Evolutionary conservation across 2,888 invertebrate species (phyloP).

Genomic region (Incurvaria masculella): DNA sequence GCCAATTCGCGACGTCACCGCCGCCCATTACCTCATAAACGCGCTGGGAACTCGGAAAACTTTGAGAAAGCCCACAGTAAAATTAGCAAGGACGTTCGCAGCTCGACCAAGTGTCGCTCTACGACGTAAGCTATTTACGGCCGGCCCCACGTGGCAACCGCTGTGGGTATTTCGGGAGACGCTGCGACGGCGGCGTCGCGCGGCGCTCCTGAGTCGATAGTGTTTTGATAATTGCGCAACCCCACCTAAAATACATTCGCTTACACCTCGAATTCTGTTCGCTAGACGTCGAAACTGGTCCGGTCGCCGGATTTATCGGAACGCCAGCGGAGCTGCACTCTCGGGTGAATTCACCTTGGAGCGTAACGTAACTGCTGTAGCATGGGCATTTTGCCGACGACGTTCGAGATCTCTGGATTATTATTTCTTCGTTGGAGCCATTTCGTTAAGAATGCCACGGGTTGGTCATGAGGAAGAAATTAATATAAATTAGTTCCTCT

Average conservation of each 20-base stretch:
- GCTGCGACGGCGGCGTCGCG: constrained; percentile 9
- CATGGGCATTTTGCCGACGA: no score
- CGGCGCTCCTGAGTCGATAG: constrained; percentile 20
- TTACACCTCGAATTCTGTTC: neutral
- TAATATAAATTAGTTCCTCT: no score
- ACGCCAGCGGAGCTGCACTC: neutral
- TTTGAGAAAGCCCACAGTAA: constrained; percentile 49
- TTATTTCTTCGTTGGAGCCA: no score
- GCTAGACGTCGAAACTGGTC: neutral
- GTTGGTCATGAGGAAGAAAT: no score
- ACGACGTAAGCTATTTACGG: neutral
- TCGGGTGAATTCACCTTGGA: neutral
- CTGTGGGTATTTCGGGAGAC: neutral
- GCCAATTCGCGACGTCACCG: constrained; percentile 47
- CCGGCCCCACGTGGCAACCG: neutral
- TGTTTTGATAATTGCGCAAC: constrained; percentile 38
- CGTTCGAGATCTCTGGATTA: no score
- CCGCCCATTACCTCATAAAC: constrained; percentile 45
- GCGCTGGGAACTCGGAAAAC: constrained; percentile 25
- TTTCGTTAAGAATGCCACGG: no score
- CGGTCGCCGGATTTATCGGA: neutral
- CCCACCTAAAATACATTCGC: constrained; percentile 14
- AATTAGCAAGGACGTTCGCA: constrained; percentile 48
- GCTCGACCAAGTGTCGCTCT: neutral
- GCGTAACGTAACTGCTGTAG: no score